Evolutionary conservation across 1,140 invertebrate genomes (phyloP).

Genomic region (Drosophila tani): DNA sequence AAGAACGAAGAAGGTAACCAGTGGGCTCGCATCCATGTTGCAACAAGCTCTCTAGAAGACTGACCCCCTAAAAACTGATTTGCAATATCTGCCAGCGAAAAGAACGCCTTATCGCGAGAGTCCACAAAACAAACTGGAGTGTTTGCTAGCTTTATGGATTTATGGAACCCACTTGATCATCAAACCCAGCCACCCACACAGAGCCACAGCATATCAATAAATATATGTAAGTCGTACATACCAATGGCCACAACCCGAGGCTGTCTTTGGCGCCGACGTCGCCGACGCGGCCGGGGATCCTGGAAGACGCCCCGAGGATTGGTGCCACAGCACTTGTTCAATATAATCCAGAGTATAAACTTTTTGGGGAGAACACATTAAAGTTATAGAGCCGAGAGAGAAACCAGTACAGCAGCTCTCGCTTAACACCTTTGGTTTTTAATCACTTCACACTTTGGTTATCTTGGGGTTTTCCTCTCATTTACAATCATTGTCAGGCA

Average conservation of each 20-base stretch:
- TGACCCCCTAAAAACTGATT: slow-evolving; percentile 51
- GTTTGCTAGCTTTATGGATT: slow-evolving; percentile 42
- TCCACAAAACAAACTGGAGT: slow-evolving; percentile 43
- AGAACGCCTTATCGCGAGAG: slow-evolving; percentile 23
- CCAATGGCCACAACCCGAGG: slow-evolving; percentile 15
- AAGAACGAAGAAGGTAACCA: slow-evolving; percentile 43
- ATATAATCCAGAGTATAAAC: slow-evolving; percentile 55
- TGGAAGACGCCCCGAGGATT: not conserved
- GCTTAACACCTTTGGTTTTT: slow-evolving; percentile 9
- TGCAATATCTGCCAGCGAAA: slow-evolving; percentile 28
- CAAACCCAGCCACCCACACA: slow-evolving; percentile 44
- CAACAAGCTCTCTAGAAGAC: slow-evolving; percentile 50
- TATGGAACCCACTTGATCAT: slow-evolving; percentile 44
- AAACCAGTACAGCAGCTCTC: not conserved
- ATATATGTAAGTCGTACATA: slow-evolving; percentile 27
- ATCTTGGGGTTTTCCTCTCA: not conserved
- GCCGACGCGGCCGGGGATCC: slow-evolving; percentile 11
- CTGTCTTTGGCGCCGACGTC: slow-evolving; percentile 2
- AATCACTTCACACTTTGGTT: slow-evolving; percentile 1
- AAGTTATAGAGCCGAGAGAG: not conserved
- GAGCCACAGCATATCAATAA: slow-evolving; percentile 35
- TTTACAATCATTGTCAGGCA: not conserved
- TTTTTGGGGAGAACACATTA: slow-evolving; percentile 14
- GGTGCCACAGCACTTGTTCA: slow-evolving; percentile 52
- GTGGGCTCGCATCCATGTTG: slow-evolving; percentile 54